Conservation (phyloP, 1,140 invertebrate species). For the Drepana arcuata region DNA sequence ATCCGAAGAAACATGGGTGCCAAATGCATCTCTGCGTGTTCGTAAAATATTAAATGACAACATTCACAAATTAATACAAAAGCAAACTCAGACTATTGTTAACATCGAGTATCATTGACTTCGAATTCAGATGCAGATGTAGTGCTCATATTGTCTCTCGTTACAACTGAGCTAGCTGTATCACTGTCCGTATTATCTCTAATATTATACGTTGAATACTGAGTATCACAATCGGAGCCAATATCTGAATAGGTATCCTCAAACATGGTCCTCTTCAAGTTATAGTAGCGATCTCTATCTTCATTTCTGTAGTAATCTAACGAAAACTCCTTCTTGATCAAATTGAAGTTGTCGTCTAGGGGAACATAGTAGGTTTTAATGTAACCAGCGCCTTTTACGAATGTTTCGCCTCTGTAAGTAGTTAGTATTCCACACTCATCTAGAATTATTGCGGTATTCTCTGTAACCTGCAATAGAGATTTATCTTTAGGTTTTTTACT, state of each 20-base stretch:
- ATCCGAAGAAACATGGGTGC: no score
- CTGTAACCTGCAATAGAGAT: slow-evolving; percentile 80
- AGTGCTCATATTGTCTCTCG: no score
- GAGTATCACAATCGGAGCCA: slow-evolving; percentile 3
- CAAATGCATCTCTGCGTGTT: no score
- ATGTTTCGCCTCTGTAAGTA: slow-evolving; percentile 78
- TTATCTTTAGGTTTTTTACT: no score
- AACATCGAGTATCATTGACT: slow-evolving; percentile 31
- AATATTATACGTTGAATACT: slow-evolving; percentile 8
- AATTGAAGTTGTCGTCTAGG: slow-evolving; percentile 75
- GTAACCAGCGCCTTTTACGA: slow-evolving; percentile 83
- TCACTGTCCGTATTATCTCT: no score
- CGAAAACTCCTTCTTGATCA: slow-evolving; percentile 52
- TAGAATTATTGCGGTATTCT: slow-evolving; percentile 80
- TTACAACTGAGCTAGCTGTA: no score
- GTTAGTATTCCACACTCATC: slow-evolving; percentile 79
- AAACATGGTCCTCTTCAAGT: slow-evolving; percentile 16
- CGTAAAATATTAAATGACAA: no score
- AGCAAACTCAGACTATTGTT: no score
- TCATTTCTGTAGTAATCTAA: slow-evolving; percentile 18
- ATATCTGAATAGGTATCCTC: slow-evolving; percentile 9
- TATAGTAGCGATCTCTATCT: slow-evolving; percentile 19
- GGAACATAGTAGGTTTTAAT: slow-evolving; percentile 83
- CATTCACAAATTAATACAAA: no score
- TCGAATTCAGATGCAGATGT: slow-evolving; percentile 25